Percentiles rank a stretch among this genome's conserved stretches.
These are phyloP conservation scores for Merluccius polli DNA, from an alignment of 2,797 vertebrate genomes.

Conservation along the genomic window DNA sequence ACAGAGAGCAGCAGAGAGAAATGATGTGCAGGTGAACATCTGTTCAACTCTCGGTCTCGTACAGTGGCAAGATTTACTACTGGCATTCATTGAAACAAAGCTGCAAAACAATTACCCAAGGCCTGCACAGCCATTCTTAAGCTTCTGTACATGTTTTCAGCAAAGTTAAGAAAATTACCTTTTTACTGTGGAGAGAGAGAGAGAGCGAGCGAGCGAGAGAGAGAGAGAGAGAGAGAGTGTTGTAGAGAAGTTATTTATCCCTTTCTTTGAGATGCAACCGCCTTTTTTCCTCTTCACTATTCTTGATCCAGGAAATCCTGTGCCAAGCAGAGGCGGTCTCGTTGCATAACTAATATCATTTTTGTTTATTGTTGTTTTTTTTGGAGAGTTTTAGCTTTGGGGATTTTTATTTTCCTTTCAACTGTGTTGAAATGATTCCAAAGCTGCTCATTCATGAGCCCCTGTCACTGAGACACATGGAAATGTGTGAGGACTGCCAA, in stretches of 20 bases:
- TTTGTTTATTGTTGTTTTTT: neutral
- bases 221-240: neutral
- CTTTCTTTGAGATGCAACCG: no score
- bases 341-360: neutral
- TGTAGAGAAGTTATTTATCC: no score
- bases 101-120: neutral
- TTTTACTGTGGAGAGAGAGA: neutral
- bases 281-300: neutral
- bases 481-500: conserved; percentile 52
- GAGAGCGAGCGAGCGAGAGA: neutral
- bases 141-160: no score
- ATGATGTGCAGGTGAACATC: neutral
- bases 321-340: neutral
- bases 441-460: neutral
- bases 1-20: neutral
- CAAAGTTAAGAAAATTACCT: no score
- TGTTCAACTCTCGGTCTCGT: neutral
- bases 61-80: neutral
- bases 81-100: neutral
- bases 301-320: neutral
- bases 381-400: neutral
- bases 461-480: conserved; percentile 22
- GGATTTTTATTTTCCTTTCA: neutral
- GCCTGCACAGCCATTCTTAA: no score
- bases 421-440: neutral